Conservation (phyloP, 2,797 vertebrate genomes). For the Sorex maritimensis region DNA sequence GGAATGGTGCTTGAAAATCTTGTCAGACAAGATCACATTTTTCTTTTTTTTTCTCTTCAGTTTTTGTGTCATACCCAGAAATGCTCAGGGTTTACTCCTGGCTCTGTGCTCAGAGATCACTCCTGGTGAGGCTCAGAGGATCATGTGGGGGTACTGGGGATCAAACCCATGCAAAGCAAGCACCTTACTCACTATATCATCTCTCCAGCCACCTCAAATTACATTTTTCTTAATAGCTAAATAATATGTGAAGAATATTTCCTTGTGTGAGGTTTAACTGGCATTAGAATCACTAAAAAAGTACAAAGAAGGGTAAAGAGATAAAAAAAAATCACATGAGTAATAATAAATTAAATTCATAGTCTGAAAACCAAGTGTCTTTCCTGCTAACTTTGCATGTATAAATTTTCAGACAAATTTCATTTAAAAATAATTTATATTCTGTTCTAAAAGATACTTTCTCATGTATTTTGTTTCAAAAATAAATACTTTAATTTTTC, state of each 20-base stretch:
- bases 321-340: neutral
- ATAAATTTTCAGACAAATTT: neutral
- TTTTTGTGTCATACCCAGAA: too few species aligned
- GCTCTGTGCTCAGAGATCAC: too few species aligned
- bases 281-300: neutral
- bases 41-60: too few species aligned
- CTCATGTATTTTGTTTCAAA: neutral
- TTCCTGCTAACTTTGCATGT: neutral
- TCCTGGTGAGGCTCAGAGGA: too few species aligned
- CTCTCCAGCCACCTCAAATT: neutral
- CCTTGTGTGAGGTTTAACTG: slow-evolving; percentile 30
- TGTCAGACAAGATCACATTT: too few species aligned
- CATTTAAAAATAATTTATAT: neutral
- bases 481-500: neutral
- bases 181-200: too few species aligned
- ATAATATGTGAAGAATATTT: slow-evolving; percentile 32
- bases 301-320: neutral
- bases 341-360: neutral
- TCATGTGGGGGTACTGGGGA: too few species aligned
- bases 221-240: slow-evolving; percentile 28
- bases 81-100: too few species aligned
- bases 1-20: slow-evolving; percentile 36
- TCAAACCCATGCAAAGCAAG: too few species aligned
- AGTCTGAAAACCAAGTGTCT: neutral
- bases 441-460: neutral